phyloP scores from a whole-genome alignment of 2,888 invertebrate genomes.

The Ophioninae sp. region DNA sequence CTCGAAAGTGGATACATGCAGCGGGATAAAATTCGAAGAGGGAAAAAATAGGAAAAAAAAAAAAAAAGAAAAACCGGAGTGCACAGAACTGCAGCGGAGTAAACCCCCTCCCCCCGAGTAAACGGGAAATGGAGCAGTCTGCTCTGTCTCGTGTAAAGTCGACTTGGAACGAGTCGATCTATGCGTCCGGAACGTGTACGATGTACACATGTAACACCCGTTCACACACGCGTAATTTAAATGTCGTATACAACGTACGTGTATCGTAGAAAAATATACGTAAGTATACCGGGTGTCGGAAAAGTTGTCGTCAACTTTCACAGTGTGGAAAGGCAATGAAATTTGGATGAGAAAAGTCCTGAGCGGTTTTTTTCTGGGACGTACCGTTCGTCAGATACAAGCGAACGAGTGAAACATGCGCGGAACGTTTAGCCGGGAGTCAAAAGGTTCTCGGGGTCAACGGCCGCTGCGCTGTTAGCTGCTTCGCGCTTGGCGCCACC shows the following conservation, averaged over 20 bases:
- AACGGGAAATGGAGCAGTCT: constrained; percentile 54
- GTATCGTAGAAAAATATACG: constrained; percentile 25
- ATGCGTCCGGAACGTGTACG: constrained; percentile 17
- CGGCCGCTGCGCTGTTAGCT: background rate
- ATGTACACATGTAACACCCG: constrained; percentile 6
- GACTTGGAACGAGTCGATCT: constrained; percentile 26
- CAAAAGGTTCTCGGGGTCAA: background rate
- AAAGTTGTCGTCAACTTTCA: too few species aligned
- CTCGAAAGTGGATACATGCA: constrained; percentile 8
- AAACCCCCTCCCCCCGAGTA: constrained; percentile 30
- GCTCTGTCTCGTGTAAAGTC: constrained; percentile 33
- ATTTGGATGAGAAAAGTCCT: background rate
- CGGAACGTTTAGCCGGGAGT: background rate
- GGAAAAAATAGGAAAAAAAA: constrained; percentile 8
- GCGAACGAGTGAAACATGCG: background rate
- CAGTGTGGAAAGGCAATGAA: background rate
- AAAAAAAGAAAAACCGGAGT: background rate
- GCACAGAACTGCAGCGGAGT: background rate
- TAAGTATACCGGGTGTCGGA: background rate
- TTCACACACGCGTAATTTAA: constrained; percentile 1
- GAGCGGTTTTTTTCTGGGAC: background rate
- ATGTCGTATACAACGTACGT: background rate
- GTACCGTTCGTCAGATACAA: background rate
- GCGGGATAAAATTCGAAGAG: background rate
- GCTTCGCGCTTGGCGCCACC: background rate